Evolutionary conservation across 2,113 vertebrate species (phyloP).

Genomic region (Cepphus grylle): DNA sequence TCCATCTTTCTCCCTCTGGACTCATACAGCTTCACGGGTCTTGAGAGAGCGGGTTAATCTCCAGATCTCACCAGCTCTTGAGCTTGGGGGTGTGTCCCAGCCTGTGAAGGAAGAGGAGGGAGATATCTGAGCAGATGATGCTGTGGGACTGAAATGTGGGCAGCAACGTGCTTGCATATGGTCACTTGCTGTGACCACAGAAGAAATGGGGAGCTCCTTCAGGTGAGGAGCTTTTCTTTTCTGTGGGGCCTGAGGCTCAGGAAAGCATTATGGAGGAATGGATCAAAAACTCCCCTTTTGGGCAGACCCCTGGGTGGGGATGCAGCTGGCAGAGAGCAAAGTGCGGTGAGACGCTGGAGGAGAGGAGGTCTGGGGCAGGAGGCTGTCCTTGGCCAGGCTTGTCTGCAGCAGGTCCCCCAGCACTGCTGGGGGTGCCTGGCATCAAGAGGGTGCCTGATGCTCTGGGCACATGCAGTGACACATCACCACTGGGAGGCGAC

Average conservation of each 20-base stretch:
- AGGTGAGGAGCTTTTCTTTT: neutral
- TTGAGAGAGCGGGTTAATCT: neutral
- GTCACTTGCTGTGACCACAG: neutral
- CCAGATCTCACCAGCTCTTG: neutral
- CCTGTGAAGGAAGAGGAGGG: neutral
- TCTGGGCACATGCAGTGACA: neutral
- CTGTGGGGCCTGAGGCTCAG: neutral
- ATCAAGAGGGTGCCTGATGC: neutral
- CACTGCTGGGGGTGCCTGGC: neutral
- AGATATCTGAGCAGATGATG: neutral
- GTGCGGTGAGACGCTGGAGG: neutral
- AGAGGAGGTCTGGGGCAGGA: neutral
- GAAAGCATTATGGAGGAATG: neutral
- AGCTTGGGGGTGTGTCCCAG: neutral
- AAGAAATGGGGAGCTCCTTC: neutral
- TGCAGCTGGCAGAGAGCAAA: neutral
- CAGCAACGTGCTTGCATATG: rapidly evolving
- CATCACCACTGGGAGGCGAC: neutral
- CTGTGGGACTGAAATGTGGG: neutral
- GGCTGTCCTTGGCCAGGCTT: neutral
- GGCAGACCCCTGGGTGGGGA: neutral
- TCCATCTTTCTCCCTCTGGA: neutral
- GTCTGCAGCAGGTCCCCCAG: neutral
- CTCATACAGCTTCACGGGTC: neutral
- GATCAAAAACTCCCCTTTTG: neutral